Conservation (phyloP, 92 coral and sea anemone genomes). For the Porites lobata region DNA sequence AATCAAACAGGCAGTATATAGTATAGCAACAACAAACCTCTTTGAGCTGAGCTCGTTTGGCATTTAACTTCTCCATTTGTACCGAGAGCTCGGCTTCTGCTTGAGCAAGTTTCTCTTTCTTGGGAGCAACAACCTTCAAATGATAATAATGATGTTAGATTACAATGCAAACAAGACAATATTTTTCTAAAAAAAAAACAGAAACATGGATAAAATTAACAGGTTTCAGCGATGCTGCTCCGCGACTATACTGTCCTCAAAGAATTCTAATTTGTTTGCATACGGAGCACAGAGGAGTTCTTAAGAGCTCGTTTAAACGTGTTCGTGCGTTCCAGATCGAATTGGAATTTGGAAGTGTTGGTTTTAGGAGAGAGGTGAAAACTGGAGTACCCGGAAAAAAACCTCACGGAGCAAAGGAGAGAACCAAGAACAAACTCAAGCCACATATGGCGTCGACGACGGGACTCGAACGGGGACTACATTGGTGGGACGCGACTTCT, state of each 20-base stretch:
- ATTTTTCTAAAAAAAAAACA: not conserved
- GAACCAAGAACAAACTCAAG: no score
- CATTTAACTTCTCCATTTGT: slow-evolving; percentile 96
- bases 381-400: no score
- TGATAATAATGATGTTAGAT: not conserved
- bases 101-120: slow-evolving; percentile 93
- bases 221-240: not conserved
- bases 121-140: slow-evolving; percentile 97
- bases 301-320: no score
- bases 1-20: not conserved
- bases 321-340: no score
- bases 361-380: no score
- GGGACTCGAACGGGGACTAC: no score
- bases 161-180: not conserved
- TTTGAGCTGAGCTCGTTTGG: slow-evolving; percentile 94
- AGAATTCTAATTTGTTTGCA: no score
- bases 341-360: no score
- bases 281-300: no score
- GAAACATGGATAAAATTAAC: not conserved
- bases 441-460: no score
- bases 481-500: no score
- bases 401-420: no score
- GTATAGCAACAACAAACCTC: slow-evolving; percentile 66
- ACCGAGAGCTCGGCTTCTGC: slow-evolving; percentile 98
- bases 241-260: not conserved